Evolutionary conservation across 1,140 invertebrate species (phyloP).

Genomic region (Papilio dardanus): DNA sequence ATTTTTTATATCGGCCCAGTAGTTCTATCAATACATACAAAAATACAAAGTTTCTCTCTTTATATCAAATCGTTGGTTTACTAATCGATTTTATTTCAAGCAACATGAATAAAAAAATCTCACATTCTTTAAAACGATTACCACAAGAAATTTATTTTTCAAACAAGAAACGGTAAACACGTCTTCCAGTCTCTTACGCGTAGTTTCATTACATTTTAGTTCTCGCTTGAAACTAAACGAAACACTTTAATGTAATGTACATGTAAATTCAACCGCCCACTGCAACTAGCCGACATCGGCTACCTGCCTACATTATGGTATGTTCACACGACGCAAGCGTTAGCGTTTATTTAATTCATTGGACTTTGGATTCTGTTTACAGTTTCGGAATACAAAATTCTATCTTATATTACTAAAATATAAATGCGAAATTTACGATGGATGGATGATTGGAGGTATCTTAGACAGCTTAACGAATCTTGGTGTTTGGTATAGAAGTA

Average conservation of each 20-base stretch:
- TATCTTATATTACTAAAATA: no score
- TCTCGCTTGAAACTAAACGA: slow-evolving; percentile 24
- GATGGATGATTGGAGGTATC: no score
- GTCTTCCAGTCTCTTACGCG: neutral
- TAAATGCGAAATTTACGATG: no score
- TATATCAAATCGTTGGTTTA: neutral
- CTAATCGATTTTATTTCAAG: neutral
- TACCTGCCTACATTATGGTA: slow-evolving; percentile 23
- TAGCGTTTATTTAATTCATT: neutral
- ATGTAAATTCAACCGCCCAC: slow-evolving; percentile 35
- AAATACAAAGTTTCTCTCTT: no score
- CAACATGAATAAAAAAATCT: neutral
- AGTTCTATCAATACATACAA: no score
- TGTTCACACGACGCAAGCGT: neutral
- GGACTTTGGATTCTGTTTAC: neutral
- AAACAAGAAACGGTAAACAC: slow-evolving; percentile 15
- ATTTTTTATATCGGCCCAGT: no score
- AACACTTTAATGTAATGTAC: slow-evolving; percentile 26
- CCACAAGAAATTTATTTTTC: neutral
- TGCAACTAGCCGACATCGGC: slow-evolving; percentile 29
- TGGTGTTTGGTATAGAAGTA: no score
- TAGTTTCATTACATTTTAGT: slow-evolving; percentile 26
- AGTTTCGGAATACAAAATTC: no score
- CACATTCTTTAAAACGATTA: neutral
- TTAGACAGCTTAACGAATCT: no score